These are phyloP conservation scores for Macrotus californicus DNA, from an alignment of 2,113 vertebrate species.

Conservation along the genomic window DNA sequence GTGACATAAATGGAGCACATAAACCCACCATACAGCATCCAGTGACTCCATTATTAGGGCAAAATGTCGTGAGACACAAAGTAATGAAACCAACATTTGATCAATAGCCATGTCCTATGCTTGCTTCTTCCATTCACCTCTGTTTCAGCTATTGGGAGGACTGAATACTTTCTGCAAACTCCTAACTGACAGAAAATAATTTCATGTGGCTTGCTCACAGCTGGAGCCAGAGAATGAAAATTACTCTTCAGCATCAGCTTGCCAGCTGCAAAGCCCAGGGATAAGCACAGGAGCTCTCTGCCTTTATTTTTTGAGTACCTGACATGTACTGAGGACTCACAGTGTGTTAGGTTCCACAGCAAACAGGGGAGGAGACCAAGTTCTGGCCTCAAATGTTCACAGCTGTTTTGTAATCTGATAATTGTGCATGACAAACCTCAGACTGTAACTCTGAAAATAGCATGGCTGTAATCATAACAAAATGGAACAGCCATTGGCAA, in stretches of 20 bases:
- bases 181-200: slow-evolving; percentile 45
- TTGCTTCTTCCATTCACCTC: slow-evolving; percentile 12
- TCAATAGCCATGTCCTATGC: slow-evolving; percentile 9
- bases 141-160: slow-evolving; percentile 36
- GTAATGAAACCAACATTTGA: slow-evolving; percentile 24
- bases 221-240: slow-evolving; percentile 50
- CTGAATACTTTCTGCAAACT: background rate
- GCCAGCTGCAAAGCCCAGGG: slow-evolving; percentile 41
- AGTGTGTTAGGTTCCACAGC: slow-evolving; percentile 22
- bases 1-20: background rate
- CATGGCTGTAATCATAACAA: slow-evolving; percentile 72
- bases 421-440: slow-evolving; percentile 74
- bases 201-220: slow-evolving; percentile 49
- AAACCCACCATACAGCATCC: background rate
- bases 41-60: background rate
- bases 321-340: slow-evolving; percentile 42
- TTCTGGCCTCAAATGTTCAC: slow-evolving; percentile 61
- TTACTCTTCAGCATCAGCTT: slow-evolving; percentile 36
- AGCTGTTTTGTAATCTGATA: slow-evolving; percentile 74
- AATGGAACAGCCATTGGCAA: slow-evolving; percentile 69
- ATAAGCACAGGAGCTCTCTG: slow-evolving; percentile 37
- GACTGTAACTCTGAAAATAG: slow-evolving; percentile 70
- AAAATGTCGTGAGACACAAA: background rate
- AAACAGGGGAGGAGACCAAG: slow-evolving; percentile 23
- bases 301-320: slow-evolving; percentile 58